phyloP scores from a whole-genome alignment of 2,113 vertebrate genomes.

The Verasper variegatus region DNA sequence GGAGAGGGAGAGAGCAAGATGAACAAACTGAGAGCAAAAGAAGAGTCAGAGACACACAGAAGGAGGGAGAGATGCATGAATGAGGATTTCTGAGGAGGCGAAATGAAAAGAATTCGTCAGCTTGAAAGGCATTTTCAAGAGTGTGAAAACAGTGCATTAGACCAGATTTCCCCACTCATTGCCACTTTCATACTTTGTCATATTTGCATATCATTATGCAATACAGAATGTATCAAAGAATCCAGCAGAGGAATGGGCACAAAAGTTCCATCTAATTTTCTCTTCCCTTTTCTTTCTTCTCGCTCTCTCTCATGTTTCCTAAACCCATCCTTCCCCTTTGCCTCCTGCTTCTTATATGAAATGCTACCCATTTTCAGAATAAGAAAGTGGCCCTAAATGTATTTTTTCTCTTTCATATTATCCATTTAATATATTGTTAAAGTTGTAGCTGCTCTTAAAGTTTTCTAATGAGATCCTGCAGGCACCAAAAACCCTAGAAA shows the following conservation, averaged over 20 bases:
- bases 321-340: slow-evolving; percentile 12
- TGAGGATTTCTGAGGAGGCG: slow-evolving; percentile 28
- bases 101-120: slow-evolving; percentile 31
- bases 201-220: slow-evolving; percentile 69
- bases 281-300: slow-evolving; percentile 9
- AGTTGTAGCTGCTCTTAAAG: neutral
- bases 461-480: neutral
- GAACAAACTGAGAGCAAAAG: slow-evolving; percentile 20
- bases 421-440: slow-evolving; percentile 16
- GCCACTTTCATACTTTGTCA: slow-evolving; percentile 58
- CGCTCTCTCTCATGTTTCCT: slow-evolving; percentile 8
- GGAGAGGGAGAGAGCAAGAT: neutral
- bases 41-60: neutral
- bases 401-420: neutral
- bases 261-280: slow-evolving; percentile 49
- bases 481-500: neutral
- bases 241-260: slow-evolving; percentile 21
- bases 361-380: slow-evolving; percentile 6
- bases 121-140: slow-evolving; percentile 49
- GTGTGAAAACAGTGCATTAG: slow-evolving; percentile 41
- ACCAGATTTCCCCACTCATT: slow-evolving; percentile 49
- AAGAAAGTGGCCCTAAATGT: slow-evolving; percentile 3
- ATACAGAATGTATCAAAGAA: slow-evolving; percentile 49
- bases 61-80: slow-evolving; percentile 16
- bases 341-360: slow-evolving; percentile 22